phyloP scores from a whole-genome alignment of 2,797 vertebrate species.

The Mareca penelope region DNA sequence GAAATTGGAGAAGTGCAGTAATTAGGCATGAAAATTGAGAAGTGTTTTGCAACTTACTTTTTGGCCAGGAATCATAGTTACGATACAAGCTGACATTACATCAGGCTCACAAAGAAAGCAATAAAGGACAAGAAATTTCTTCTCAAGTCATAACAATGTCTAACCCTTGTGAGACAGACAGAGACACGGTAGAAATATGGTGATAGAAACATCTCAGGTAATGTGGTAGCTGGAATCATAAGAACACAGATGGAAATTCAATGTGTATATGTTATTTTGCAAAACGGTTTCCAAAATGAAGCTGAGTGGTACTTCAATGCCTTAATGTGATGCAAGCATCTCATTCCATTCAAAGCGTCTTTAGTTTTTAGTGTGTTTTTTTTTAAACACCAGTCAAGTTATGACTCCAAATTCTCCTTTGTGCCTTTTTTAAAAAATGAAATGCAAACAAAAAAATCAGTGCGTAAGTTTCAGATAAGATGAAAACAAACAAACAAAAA shows the following conservation, averaged over 20 bases:
- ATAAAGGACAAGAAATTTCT: neutral
- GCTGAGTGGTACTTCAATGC: neutral
- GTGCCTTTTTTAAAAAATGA: neutral
- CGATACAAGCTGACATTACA: neutral
- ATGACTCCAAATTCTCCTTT: neutral
- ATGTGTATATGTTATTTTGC: neutral
- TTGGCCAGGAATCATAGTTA: neutral
- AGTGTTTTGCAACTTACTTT: neutral
- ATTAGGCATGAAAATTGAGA: neutral
- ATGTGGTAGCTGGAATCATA: neutral
- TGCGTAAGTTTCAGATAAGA: neutral
- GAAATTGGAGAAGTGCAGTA: neutral
- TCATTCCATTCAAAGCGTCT: neutral
- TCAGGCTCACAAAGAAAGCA: neutral
- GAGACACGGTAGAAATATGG: neutral
- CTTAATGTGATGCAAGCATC: neutral
- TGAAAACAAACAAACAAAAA: neutral
- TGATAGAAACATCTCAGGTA: neutral
- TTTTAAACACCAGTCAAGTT: neutral
- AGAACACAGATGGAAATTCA: neutral
- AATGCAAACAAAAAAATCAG: neutral
- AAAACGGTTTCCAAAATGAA: neutral
- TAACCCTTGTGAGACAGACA: neutral
- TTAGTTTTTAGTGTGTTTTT: too few relatives aligned
- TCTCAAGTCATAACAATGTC: neutral